phyloP scores from a whole-genome alignment of 2,113 vertebrate genomes.

The Tursiops truncatus region DNA sequence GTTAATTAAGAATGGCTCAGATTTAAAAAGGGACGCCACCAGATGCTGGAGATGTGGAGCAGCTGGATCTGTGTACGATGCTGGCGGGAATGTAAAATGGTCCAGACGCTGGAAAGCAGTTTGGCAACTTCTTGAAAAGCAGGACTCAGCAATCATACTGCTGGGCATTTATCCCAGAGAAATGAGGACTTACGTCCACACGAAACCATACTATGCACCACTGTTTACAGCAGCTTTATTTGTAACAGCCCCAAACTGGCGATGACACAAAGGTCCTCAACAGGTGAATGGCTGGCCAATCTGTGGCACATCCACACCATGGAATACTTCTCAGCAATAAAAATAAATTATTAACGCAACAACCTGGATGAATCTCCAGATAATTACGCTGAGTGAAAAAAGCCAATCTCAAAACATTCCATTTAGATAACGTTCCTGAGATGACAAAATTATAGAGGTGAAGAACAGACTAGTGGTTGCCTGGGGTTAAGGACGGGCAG shows the following conservation, averaged over 20 bases:
- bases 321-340: background rate
- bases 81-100: background rate
- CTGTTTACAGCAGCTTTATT: too few relatives aligned
- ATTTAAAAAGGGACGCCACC: background rate
- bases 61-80: too few relatives aligned
- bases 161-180: background rate
- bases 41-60: background rate
- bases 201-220: too few relatives aligned
- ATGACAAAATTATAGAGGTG: background rate
- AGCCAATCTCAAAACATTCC: background rate
- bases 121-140: too few relatives aligned
- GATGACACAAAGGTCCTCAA: background rate
- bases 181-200: too few relatives aligned
- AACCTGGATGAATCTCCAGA: background rate
- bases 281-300: too few relatives aligned
- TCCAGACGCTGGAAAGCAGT: too few relatives aligned
- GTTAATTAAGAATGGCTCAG: background rate
- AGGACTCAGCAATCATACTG: background rate
- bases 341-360: background rate
- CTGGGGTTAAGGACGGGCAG: background rate
- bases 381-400: background rate
- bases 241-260: too few relatives aligned
- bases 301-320: background rate
- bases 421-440: background rate
- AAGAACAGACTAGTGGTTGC: too few relatives aligned